These are phyloP conservation scores for Tetranychus truncatus DNA, from an alignment of 2,888 invertebrate genomes.

Conservation along the genomic window DNA sequence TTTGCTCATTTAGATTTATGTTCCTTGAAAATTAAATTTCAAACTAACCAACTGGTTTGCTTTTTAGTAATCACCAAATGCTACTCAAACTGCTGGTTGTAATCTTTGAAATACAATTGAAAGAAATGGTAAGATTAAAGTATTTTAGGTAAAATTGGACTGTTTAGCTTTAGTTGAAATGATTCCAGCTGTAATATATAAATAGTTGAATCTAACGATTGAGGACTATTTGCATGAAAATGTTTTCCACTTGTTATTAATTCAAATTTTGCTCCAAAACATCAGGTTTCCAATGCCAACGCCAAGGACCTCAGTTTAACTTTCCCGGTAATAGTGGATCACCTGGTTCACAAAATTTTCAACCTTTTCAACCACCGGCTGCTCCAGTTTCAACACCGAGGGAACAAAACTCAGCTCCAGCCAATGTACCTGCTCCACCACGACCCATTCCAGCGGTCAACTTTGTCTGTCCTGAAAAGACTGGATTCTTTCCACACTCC, in stretches of 20 bases:
- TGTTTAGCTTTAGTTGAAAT: not conserved
- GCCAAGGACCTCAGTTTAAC: constrained; percentile 1
- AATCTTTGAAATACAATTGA: too few species aligned
- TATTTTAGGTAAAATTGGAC: not conserved
- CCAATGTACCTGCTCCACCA: not conserved
- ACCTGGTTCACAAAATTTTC: not conserved
- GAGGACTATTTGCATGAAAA: not conserved
- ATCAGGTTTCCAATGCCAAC: not conserved
- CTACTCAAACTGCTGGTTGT: too few species aligned
- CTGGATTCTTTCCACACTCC: constrained; percentile 78
- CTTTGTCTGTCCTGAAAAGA: constrained; percentile 6
- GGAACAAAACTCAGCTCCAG: not conserved
- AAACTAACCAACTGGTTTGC: too few species aligned
- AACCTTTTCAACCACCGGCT: not conserved
- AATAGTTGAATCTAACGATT: not conserved
- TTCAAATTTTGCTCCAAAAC: not conserved
- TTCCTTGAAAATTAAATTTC: too few species aligned
- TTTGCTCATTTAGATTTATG: too few species aligned
- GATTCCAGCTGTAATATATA: not conserved
- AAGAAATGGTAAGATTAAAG: not conserved
- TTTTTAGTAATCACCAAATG: too few species aligned
- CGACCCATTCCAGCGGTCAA: not conserved
- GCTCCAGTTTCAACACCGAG: not conserved
- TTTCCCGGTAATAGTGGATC: not conserved
- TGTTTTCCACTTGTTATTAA: not conserved